Evolutionary conservation across 2,113 vertebrate genomes (phyloP), one percentile per base, ranked within the genome.

Genomic region (Himantopus leucocephalus): DNA sequence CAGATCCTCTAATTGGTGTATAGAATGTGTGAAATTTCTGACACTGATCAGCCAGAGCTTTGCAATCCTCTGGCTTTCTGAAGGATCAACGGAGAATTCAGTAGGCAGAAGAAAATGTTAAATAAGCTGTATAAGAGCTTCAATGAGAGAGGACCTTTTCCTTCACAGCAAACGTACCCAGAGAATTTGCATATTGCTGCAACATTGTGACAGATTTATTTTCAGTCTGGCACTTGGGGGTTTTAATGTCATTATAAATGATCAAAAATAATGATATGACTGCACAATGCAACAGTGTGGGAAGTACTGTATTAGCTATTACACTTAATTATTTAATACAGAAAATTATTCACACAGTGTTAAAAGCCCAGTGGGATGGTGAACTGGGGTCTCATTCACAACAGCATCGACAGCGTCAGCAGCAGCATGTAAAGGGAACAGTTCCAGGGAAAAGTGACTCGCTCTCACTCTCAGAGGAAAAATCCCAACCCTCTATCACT

Each of bases 121-220:
- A 53, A 86, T 78, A 60, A 93, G 56, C 74, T 85, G 23, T 47
- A 3, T 12, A 12, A 77, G 70, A 92, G 55, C 79, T 81, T 62
- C 64, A 60, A 0, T 45, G 9, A 80, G 23, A 88, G 59, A 81
- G 85, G 86, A 53, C 95, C 78, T 76, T 87, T 96, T 93, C 80
- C 70, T 21, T 82, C 30, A 1, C 58, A 68, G 85, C 78, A 88
- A 94, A 80, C 1, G 2, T 50, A 85, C 83, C 76, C 92, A 47
- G 95, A 68, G 82, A 96, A 96, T 96, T 92, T 97, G 75, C 93
- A 78, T 94, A 82, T 95, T 95, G 78, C 89, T 96, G 82, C 97
- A 98, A 97, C 97, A 96, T 94, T 97, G 83, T 98, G 98, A 98
- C 97, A 97, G 96, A 58, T 92, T 97, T 97, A 95, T 95, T 97